These are phyloP conservation scores for Antigone vipio DNA, from an alignment of 2,113 vertebrate species.

Conservation along the genomic window DNA sequence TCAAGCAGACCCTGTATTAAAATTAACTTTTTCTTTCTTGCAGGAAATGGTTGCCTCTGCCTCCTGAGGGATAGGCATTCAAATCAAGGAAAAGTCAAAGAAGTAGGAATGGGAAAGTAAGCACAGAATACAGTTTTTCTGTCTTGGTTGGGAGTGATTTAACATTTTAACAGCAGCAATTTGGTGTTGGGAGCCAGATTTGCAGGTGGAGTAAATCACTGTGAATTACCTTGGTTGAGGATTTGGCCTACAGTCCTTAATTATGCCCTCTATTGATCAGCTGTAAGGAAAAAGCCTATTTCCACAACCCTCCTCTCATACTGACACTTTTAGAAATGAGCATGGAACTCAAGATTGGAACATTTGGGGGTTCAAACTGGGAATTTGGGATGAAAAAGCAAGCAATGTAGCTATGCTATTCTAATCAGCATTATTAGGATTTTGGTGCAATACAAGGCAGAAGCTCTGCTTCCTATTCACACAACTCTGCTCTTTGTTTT, in stretches of 20 bases:
- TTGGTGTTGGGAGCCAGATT: background rate
- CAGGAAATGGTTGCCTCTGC: background rate
- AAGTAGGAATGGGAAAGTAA: background rate
- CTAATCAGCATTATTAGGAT: background rate
- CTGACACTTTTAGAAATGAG: background rate
- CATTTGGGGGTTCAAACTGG: background rate
- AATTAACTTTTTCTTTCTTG: background rate
- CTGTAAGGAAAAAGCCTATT: background rate
- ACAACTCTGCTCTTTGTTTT: background rate
- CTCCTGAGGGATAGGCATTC: background rate
- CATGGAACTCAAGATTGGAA: background rate
- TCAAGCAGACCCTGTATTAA: background rate
- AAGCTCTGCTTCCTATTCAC: background rate
- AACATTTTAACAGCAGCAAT: background rate
- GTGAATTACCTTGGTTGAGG: background rate
- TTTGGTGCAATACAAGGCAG: background rate
- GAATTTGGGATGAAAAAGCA: background rate
- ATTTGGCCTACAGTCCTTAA: conserved; percentile 2
- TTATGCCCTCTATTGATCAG: background rate
- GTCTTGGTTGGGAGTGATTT: background rate
- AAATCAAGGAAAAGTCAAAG: background rate
- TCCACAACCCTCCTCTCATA: background rate
- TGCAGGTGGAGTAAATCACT: background rate
- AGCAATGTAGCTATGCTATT: background rate
- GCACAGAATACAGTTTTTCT: background rate